These are phyloP conservation scores for Benthosema pterotum DNA, from an alignment of 2,797 vertebrate species.

Conservation along the genomic window DNA sequence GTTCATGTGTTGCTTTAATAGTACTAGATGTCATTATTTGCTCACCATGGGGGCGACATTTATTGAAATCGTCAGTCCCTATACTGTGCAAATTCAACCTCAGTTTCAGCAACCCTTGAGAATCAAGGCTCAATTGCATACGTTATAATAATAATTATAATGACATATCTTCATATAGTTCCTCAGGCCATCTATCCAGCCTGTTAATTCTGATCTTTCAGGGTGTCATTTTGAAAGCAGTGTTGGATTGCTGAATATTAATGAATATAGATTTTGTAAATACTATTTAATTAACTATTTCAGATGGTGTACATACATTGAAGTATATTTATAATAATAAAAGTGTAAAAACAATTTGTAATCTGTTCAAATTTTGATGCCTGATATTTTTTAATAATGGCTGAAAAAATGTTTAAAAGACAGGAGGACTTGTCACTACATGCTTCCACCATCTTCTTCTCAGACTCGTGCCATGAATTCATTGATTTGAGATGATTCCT, in stretches of 20 bases:
- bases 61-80: too few species aligned
- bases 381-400: background rate
- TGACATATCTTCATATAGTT: too few species aligned
- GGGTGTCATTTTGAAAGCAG: constrained; percentile 55
- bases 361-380: constrained; percentile 22
- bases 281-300: constrained; percentile 57
- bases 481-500: background rate
- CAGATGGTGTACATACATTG: constrained; percentile 79
- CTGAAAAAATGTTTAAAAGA: background rate
- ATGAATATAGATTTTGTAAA: constrained; percentile 69
- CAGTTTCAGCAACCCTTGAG: background rate
- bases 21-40: constrained; percentile 16
- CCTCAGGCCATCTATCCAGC: constrained; percentile 36
- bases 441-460: background rate
- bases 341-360: constrained; percentile 40
- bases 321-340: constrained; percentile 84
- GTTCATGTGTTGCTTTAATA: constrained; percentile 11
- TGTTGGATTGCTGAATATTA: constrained; percentile 60
- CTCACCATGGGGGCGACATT: constrained; percentile 12
- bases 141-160: constrained; percentile 24
- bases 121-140: constrained; percentile 31
- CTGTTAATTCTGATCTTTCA: constrained; percentile 51
- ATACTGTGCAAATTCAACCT: too few species aligned
- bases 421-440: background rate
- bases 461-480: too few species aligned